These are phyloP conservation scores for Drosophila nigritarsus DNA, from an alignment of 2,888 invertebrate species.

Conservation along the genomic window DNA sequence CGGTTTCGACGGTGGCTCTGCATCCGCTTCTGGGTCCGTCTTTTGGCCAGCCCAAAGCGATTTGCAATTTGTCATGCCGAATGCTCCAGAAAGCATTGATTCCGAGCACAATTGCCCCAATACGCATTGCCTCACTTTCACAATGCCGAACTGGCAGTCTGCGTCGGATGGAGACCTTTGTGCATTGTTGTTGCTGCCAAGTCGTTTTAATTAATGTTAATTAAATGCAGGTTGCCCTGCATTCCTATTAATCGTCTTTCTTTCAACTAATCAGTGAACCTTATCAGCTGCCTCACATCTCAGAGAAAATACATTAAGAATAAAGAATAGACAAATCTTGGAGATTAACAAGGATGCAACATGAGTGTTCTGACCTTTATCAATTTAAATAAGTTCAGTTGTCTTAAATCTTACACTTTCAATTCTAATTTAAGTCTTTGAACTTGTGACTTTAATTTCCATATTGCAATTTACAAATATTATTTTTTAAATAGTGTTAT, in stretches of 20 bases:
- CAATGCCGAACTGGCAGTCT: constrained; percentile 16
- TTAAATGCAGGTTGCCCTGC: constrained; percentile 60
- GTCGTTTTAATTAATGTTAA: constrained; percentile 69
- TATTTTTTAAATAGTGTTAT: too few relatives aligned
- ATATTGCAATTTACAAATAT: background rate
- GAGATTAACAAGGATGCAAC: background rate
- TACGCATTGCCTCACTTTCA: constrained; percentile 50
- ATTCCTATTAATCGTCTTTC: constrained; percentile 51
- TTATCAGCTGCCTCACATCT: background rate
- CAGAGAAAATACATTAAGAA: background rate
- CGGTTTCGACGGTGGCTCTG: constrained; percentile 14
- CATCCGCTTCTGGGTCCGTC: constrained; percentile 42
- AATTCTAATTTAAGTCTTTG: background rate
- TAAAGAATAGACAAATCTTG: background rate
- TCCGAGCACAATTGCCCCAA: constrained; percentile 51
- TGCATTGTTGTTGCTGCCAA: constrained; percentile 18
- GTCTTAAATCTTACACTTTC: background rate
- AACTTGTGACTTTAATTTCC: background rate
- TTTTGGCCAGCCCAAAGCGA: constrained; percentile 27
- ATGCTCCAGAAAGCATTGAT: constrained; percentile 60
- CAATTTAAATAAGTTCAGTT: background rate
- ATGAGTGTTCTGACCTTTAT: background rate
- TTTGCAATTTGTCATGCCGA: constrained; percentile 62
- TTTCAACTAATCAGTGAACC: constrained; percentile 52
- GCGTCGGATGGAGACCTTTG: background rate